A percentile compares a stretch with the other conserved stretches of the same genome.
phyloP scores from a whole-genome alignment of 1,140 invertebrate genomes.

The Dermatophagoides farinae region DNA sequence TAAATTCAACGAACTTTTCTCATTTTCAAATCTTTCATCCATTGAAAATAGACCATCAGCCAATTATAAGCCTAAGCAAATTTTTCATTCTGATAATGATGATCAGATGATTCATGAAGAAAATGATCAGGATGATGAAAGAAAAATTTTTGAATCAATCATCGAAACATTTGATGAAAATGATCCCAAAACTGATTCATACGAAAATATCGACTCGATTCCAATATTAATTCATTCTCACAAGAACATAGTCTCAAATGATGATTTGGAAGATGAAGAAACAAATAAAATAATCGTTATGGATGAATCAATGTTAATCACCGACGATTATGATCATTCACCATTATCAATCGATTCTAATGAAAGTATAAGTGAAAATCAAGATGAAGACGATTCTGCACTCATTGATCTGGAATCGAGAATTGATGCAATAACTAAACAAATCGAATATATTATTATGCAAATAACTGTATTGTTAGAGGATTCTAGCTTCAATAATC shows the following conservation, averaged over 20 bases:
- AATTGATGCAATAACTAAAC: no score
- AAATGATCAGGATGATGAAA: background rate
- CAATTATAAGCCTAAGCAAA: background rate
- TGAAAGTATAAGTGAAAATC: no score
- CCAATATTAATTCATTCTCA: background rate
- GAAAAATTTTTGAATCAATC: background rate
- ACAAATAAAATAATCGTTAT: background rate
- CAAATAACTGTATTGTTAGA: no score
- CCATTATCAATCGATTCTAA: background rate
- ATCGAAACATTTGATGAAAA: background rate
- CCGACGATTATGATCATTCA: background rate
- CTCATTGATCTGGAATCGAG: no score
- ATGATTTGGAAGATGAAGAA: background rate
- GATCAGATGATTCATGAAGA: background rate
- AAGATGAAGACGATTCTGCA: no score
- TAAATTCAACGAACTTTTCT: background rate
- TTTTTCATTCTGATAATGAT: background rate
- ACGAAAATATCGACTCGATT: background rate
- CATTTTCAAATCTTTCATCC: background rate
- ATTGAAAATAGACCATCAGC: background rate
- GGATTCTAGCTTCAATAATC: no score
- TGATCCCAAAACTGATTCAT: background rate
- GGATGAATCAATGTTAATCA: background rate
- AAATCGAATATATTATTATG: no score
- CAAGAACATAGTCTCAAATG: background rate